Conservation (phyloP, 2,888 invertebrate genomes). For the Norana najaformis region DNA sequence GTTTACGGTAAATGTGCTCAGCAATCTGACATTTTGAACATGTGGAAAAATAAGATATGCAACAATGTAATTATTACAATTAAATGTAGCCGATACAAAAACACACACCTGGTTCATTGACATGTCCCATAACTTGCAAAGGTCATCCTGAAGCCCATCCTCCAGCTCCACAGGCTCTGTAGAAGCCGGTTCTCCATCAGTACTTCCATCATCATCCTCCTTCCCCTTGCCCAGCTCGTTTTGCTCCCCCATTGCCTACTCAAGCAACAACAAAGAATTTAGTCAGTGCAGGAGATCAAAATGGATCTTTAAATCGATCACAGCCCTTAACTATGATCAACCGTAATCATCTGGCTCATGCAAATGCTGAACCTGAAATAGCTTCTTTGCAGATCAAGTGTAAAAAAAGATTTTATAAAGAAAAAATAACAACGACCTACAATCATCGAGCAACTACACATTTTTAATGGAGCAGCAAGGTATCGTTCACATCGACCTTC, state of each 20-base stretch:
- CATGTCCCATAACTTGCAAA: slow-evolving; percentile 62
- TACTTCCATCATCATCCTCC: slow-evolving; percentile 30
- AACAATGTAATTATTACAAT: too few species aligned
- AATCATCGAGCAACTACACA: neutral
- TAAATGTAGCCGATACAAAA: too few species aligned
- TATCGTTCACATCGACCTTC: neutral
- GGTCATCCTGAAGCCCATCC: slow-evolving; percentile 57
- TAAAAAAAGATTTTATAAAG: neutral
- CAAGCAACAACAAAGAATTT: neutral
- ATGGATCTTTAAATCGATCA: neutral
- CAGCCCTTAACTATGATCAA: neutral
- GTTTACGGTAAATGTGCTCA: too few species aligned
- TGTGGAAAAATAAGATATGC: too few species aligned
- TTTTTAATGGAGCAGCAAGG: neutral
- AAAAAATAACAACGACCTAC: neutral
- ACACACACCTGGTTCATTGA: slow-evolving; percentile 55
- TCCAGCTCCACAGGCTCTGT: slow-evolving; percentile 54
- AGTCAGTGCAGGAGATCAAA: neutral
- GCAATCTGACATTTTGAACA: too few species aligned
- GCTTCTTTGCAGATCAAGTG: neutral
- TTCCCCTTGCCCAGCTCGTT: neutral
- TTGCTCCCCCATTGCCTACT: neutral
- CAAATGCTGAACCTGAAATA: too few species aligned
- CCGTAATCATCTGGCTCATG: neutral
- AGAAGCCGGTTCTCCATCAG: slow-evolving; percentile 27